phyloP scores from a whole-genome alignment of 2,797 vertebrate genomes.

The Diglossa cyanea region DNA sequence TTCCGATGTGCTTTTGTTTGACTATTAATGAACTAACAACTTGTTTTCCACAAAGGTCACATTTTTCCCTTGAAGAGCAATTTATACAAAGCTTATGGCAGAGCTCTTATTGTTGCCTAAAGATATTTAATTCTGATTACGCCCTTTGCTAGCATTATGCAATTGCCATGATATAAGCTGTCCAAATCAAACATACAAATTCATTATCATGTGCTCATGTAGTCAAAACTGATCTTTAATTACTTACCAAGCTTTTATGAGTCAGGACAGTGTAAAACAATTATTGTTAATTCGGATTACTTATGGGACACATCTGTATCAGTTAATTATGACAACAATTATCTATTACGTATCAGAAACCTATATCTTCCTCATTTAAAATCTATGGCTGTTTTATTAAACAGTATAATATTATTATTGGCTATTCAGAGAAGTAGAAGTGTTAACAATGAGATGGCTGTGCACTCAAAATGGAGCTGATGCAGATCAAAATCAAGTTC shows the following conservation, averaged over 20 bases:
- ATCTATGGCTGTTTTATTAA: not conserved
- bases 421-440: not conserved
- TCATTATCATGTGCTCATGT: not conserved
- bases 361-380: not conserved
- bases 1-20: not conserved
- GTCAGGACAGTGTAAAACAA: not conserved
- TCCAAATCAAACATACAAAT: not conserved
- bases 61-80: not conserved
- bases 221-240: not conserved
- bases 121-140: not conserved
- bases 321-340: not conserved
- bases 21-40: not conserved
- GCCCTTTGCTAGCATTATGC: not conserved
- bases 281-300: not conserved
- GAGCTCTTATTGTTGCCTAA: not conserved
- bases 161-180: not conserved
- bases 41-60: not conserved
- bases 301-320: not conserved
- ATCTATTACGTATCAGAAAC: not conserved
- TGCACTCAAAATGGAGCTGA: not conserved
- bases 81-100: not conserved
- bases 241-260: not conserved
- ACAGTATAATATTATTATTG: not conserved
- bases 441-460: not conserved
- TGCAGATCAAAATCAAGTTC: accelerated